A percentile compares a stretch with the other conserved stretches of the same genome.
These are phyloP conservation scores for Protodeltote pygarga DNA, from an alignment of 2,888 invertebrate genomes.

Conservation along the genomic window DNA sequence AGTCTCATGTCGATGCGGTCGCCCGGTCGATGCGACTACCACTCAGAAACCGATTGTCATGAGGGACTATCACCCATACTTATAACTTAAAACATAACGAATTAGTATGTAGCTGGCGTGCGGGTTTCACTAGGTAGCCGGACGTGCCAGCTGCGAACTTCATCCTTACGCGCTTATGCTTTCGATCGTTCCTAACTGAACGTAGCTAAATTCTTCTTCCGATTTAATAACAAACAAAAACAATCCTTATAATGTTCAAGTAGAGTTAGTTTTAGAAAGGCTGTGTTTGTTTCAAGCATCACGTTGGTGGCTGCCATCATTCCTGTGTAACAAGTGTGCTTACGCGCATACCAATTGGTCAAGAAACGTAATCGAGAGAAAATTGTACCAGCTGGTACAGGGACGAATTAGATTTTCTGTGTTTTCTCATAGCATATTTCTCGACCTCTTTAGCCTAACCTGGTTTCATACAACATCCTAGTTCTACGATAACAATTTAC, in stretches of 20 bases:
- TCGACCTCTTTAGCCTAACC: no score
- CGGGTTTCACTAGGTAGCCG: constrained; percentile 78
- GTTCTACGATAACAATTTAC: no score
- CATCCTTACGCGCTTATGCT: constrained; percentile 74
- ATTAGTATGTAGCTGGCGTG: constrained; percentile 80
- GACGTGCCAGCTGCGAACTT: constrained; percentile 65
- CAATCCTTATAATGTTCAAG: constrained; percentile 36
- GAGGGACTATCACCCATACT: constrained; percentile 72
- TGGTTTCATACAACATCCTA: no score
- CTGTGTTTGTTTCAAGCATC: constrained; percentile 46
- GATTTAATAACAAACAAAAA: constrained; percentile 40
- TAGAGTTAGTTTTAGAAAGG: constrained; percentile 49
- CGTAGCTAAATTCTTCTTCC: constrained; percentile 59
- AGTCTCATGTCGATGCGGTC: constrained; percentile 74
- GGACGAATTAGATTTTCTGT: constrained; percentile 53
- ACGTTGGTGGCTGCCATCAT: constrained; percentile 77
- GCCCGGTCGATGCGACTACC: constrained; percentile 69
- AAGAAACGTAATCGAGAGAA: constrained; percentile 82
- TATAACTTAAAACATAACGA: constrained; percentile 73
- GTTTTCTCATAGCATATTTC: no score
- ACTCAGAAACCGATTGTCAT: constrained; percentile 67
- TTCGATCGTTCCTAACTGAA: constrained; percentile 71
- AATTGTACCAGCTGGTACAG: constrained; percentile 73
- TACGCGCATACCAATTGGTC: constrained; percentile 74
- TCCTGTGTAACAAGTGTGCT: constrained; percentile 76